Percentiles rank a stretch among this genome's conserved stretches.
Conservation (phyloP, 2,113 vertebrate species). For the Toxotes jaculatrix region DNA sequence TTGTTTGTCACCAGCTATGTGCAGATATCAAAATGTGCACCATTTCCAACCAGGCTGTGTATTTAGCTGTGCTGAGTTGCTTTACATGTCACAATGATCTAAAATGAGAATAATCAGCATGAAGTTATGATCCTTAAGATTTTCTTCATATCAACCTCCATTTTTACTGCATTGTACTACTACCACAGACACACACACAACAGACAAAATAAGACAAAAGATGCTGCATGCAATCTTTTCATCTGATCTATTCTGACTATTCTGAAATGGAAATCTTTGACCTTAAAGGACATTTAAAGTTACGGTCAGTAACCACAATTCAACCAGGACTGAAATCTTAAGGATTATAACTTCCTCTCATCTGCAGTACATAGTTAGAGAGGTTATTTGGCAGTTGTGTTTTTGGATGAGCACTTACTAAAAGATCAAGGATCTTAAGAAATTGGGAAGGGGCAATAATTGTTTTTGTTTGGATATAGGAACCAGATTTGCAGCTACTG, state of each 20-base stretch:
- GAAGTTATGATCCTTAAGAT: conserved; percentile 43
- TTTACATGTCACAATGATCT: conserved; percentile 17
- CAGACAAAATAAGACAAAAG: no score
- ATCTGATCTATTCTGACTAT: no score
- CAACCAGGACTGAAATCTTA: not conserved
- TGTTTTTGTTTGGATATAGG: conserved; percentile 19
- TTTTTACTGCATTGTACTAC: no score
- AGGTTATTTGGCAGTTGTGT: not conserved
- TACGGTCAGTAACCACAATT: not conserved
- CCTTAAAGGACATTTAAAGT: not conserved
- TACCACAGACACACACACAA: no score
- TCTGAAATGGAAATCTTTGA: not conserved
- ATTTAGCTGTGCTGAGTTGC: conserved; percentile 46
- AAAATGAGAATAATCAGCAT: conserved; percentile 19
- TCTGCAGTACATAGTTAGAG: not conserved
- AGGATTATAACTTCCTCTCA: conserved; percentile 49
- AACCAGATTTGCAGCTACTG: conserved; percentile 61
- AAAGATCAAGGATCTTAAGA: conserved; percentile 19
- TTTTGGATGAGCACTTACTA: conserved; percentile 41
- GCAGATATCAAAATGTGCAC: conserved; percentile 15
- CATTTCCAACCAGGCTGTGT: conserved; percentile 46
- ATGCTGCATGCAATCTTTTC: no score
- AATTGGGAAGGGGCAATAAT: conserved; percentile 39
- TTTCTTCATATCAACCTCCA: not conserved
- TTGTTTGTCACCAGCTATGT: conserved; percentile 22